A percentile compares a stretch with the other conserved stretches of the same genome.
Evolutionary conservation across 2,797 vertebrate species (phyloP).

Genomic region (Ataeniobius toweri): DNA sequence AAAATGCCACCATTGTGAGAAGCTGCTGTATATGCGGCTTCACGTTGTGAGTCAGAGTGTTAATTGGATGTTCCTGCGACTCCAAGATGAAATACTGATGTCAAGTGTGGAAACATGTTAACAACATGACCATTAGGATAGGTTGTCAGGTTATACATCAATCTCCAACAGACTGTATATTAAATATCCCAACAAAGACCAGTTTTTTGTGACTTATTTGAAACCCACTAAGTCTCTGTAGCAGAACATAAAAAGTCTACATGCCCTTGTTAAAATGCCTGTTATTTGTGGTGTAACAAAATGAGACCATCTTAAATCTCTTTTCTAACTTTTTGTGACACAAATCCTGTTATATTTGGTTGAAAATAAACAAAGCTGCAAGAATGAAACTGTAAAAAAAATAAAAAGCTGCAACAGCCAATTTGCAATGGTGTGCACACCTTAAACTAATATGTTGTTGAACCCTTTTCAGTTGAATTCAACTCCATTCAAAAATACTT

Average conservation of each 20-base stretch:
- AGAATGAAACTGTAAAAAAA: background rate
- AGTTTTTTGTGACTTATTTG: background rate
- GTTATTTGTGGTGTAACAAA: background rate
- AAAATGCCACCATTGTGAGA: background rate
- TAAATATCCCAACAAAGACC: background rate
- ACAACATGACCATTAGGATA: slow-evolving; percentile 10
- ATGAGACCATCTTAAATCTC: background rate
- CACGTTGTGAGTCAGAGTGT: slow-evolving; percentile 6
- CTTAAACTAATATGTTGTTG: background rate
- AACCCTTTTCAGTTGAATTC: background rate
- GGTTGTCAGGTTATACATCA: background rate
- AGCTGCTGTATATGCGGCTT: slow-evolving; percentile 7
- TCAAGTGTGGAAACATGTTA: slow-evolving; percentile 6
- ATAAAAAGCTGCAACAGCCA: background rate
- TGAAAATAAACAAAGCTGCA: background rate
- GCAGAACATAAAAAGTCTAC: background rate
- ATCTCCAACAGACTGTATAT: background rate
- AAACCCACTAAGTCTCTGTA: background rate
- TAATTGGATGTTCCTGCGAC: slow-evolving; percentile 22
- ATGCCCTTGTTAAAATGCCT: background rate
- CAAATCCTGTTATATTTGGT: background rate
- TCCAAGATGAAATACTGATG: background rate
- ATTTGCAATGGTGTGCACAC: background rate
- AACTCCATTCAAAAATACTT: background rate
- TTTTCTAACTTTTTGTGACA: background rate